Evolutionary conservation across 2,113 vertebrate genomes (phyloP).

Genomic region (Ceuthmochares aereus): DNA sequence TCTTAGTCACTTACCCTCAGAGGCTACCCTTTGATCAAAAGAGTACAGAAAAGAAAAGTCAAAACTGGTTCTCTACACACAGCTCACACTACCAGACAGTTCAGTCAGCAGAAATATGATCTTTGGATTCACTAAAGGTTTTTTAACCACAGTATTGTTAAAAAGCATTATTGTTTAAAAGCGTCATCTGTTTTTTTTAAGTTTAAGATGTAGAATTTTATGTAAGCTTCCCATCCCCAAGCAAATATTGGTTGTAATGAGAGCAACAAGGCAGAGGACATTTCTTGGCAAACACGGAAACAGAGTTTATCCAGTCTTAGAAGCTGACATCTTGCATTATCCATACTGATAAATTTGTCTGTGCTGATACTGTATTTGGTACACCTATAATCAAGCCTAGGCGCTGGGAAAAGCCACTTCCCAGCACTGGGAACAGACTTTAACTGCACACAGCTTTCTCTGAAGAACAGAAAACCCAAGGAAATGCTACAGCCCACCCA

Average conservation of each 20-base stretch:
- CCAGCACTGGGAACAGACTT: background rate
- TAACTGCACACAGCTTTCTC: background rate
- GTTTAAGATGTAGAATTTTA: background rate
- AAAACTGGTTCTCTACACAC: constrained; percentile 84
- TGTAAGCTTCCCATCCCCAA: background rate
- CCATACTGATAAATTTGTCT: background rate
- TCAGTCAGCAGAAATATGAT: constrained; percentile 82
- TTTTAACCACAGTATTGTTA: background rate
- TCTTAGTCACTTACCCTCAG: constrained; percentile 92
- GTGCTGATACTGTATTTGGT: background rate
- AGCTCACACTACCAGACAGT: constrained; percentile 84
- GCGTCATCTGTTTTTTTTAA: background rate
- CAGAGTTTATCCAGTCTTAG: background rate
- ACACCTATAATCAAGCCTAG: background rate
- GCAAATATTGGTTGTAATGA: background rate
- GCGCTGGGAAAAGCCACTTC: background rate
- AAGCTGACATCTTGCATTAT: background rate
- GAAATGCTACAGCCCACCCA: background rate
- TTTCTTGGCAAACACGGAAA: background rate
- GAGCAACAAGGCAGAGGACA: background rate
- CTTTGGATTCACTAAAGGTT: constrained; percentile 55
- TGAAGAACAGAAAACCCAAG: background rate
- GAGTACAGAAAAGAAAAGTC: constrained; percentile 90
- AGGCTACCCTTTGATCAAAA: constrained; percentile 90
- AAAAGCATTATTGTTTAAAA: background rate